Conservation (phyloP, 2,797 vertebrate genomes). For the Halcyon leucocephala region DNA sequence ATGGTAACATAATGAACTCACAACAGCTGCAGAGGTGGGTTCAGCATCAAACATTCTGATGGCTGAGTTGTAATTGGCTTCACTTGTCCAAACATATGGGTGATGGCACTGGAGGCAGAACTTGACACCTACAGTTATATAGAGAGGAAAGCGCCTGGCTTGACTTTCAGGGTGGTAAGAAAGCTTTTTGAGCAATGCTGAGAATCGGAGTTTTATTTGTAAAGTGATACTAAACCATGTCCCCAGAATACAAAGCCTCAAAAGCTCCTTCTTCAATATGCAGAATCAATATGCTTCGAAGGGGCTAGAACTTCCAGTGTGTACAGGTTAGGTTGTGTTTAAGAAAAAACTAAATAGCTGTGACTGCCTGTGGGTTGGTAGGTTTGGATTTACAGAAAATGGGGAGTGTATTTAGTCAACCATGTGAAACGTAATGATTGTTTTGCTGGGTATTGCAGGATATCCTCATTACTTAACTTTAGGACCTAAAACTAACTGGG, state of each 20-base stretch:
- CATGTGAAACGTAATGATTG: not conserved
- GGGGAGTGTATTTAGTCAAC: not conserved
- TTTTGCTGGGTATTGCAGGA: not conserved
- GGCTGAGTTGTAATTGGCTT: not conserved
- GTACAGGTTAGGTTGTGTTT: not conserved
- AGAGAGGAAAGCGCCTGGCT: not conserved
- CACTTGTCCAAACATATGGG: not conserved
- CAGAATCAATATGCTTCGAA: not conserved
- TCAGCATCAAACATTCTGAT: not conserved
- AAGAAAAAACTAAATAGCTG: not conserved
- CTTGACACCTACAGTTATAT: not conserved
- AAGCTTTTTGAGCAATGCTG: not conserved
- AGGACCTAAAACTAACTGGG: not conserved
- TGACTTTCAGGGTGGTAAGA: not conserved
- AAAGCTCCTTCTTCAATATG: not conserved
- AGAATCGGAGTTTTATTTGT: not conserved
- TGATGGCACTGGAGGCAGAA: conserved; percentile 20
- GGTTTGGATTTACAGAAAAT: not conserved
- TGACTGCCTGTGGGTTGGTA: not conserved
- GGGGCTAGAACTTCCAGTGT: not conserved
- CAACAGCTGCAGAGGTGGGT: conserved; percentile 13
- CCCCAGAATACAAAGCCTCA: not conserved
- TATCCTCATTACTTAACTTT: not conserved
- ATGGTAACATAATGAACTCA: not conserved
- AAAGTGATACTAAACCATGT: not conserved